Evolutionary conservation across 2,888 invertebrate species (phyloP).

Genomic region (Coleophora deauratella): DNA sequence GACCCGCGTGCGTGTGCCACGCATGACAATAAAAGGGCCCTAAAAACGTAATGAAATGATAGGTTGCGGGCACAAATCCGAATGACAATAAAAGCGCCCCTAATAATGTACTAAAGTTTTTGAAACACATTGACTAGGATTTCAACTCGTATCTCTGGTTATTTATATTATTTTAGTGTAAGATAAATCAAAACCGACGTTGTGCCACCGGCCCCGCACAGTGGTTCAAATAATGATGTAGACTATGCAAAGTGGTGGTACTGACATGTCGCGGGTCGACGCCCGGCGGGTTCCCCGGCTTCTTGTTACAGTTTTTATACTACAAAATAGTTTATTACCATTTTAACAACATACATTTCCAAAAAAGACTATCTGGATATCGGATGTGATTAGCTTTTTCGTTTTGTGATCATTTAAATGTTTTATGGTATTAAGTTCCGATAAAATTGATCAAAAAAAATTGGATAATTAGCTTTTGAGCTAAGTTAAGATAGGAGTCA

Average conservation of each 20-base stretch:
- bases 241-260: conserved; percentile 58
- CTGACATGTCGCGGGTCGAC: conserved; percentile 64
- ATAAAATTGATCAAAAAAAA: too few relatives aligned
- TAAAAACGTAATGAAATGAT: too few relatives aligned
- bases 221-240: conserved; percentile 60
- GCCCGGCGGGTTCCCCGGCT: conserved; percentile 44
- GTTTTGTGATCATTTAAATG: neutral
- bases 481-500: too few relatives aligned
- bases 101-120: too few relatives aligned
- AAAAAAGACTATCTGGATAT: conserved; percentile 12
- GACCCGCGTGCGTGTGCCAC: too few relatives aligned
- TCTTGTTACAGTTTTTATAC: conserved; percentile 42
- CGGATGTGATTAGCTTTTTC: neutral
- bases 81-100: too few relatives aligned
- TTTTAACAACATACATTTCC: conserved; percentile 6
- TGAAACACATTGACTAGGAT: too few relatives aligned
- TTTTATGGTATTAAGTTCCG: too few relatives aligned
- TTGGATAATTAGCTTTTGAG: too few relatives aligned
- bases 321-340: conserved; percentile 20
- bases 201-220: conserved; percentile 18
- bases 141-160: too few relatives aligned
- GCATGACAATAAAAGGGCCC: too few relatives aligned
- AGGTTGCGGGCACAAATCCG: too few relatives aligned
- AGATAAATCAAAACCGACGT: conserved; percentile 8
- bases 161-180: neutral